phyloP scores from a whole-genome alignment of 2,797 vertebrate species.

The Tarsius wallacei region DNA sequence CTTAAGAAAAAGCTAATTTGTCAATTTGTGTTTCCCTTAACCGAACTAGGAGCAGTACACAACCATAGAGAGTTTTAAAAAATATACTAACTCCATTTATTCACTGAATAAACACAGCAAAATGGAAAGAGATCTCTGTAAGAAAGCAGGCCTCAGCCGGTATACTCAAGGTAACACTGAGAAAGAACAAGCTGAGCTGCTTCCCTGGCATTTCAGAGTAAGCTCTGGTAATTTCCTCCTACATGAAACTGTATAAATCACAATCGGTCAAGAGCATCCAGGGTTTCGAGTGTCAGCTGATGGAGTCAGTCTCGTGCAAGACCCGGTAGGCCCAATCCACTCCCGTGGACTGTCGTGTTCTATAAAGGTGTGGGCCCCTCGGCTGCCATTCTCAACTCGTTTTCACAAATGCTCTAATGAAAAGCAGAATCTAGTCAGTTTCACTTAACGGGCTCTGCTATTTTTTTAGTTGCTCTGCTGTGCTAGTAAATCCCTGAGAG shows the following conservation, averaged over 20 bases:
- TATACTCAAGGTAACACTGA: neutral
- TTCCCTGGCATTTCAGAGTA: neutral
- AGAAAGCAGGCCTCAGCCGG: neutral
- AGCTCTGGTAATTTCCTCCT: conserved; percentile 48
- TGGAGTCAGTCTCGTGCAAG: neutral
- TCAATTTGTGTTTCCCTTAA: conserved; percentile 74
- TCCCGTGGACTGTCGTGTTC: neutral
- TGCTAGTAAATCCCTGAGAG: neutral
- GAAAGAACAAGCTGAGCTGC: neutral
- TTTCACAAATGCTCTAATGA: neutral
- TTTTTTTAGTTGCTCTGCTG: neutral
- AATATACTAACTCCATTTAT: conserved; percentile 56
- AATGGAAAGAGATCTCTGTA: neutral
- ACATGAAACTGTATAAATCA: conserved; percentile 60
- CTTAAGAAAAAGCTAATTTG: conserved; percentile 73
- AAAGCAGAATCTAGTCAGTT: conserved; percentile 31
- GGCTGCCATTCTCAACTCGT: neutral
- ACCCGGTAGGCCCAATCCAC: neutral
- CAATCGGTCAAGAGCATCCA: neutral
- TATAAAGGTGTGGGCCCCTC: neutral
- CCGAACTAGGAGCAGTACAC: conserved; percentile 61
- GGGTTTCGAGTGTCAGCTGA: neutral
- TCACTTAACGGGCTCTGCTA: neutral
- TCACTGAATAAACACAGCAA: conserved; percentile 39
- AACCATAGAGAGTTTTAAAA: neutral